A percentile compares a stretch with the other conserved stretches of the same genome.
phyloP scores from a whole-genome alignment of 2,888 invertebrate genomes.

The Stomorhina lunata region DNA sequence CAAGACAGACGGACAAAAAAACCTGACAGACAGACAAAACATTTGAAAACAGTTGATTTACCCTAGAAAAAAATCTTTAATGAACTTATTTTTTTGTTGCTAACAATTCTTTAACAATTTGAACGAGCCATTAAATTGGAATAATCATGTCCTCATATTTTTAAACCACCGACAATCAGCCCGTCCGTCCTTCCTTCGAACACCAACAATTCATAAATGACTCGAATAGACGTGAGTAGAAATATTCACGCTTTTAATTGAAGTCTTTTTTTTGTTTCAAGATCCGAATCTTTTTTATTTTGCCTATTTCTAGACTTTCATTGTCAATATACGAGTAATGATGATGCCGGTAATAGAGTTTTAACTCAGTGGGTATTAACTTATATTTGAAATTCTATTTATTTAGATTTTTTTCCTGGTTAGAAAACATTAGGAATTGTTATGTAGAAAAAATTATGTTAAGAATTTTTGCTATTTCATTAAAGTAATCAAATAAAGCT shows the following conservation, averaged over 20 bases:
- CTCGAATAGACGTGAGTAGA: background rate
- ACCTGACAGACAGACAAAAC: background rate
- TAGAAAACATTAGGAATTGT: background rate
- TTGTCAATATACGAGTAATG: background rate
- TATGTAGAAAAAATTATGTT: background rate
- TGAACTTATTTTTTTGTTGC: constrained; percentile 22
- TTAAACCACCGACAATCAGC: background rate
- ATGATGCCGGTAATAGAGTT: constrained; percentile 36
- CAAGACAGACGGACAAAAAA: background rate
- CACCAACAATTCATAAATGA: background rate
- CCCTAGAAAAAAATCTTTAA: constrained; percentile 3
- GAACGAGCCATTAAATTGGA: constrained; percentile 29
- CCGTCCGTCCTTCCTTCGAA: background rate
- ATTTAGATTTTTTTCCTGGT: background rate
- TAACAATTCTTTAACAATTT: constrained; percentile 10
- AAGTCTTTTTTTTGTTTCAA: background rate
- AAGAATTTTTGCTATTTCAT: background rate
- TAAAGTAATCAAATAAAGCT: background rate
- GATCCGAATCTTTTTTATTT: background rate
- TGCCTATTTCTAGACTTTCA: background rate
- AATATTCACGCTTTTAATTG: constrained; percentile 16
- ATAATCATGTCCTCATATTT: background rate
- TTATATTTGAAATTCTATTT: background rate
- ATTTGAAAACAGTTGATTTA: too few species aligned
- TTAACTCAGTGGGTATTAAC: background rate